Conservation (phyloP, 2,797 vertebrate species). For the Sphaeramia orbicularis region DNA sequence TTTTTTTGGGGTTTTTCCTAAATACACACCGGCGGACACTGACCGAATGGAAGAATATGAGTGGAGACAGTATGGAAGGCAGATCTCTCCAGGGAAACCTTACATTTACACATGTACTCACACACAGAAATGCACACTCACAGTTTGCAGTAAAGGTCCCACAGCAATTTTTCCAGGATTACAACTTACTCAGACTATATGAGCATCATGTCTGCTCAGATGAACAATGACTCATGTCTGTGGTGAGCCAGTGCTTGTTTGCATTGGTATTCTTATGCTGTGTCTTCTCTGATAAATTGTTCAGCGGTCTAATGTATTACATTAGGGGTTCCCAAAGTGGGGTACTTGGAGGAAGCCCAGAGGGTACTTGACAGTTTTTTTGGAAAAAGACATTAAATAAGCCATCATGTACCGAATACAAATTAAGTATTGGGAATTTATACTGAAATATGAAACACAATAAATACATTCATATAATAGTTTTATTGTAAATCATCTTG, state of each 20-base stretch:
- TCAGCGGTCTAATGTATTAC: not conserved
- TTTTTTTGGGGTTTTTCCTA: too few species aligned
- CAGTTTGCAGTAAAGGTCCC: conserved; percentile 34
- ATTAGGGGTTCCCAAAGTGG: too few species aligned
- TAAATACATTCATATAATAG: too few species aligned
- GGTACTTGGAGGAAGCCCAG: too few species aligned
- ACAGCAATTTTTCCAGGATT: conserved; percentile 41
- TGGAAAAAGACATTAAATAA: too few species aligned
- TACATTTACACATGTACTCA: conserved; percentile 6
- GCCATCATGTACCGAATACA: too few species aligned
- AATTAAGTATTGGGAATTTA: too few species aligned
- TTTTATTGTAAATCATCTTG: too few species aligned
- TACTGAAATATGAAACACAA: too few species aligned
- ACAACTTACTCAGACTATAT: conserved; percentile 32
- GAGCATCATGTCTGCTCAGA: conserved; percentile 39
- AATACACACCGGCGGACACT: conserved; percentile 17
- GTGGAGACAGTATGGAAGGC: conserved; percentile 38
- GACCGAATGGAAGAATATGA: conserved; percentile 50
- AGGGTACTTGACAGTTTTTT: too few species aligned
- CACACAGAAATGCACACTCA: conserved; percentile 8
- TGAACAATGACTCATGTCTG: conserved; percentile 32
- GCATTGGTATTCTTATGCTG: not conserved
- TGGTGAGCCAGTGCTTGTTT: not conserved
- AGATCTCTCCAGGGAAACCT: conserved; percentile 25
- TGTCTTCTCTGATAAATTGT: conserved; percentile 7